Base-by-base conservation (phyloP, 1,140 invertebrate species). In the Cydia strobilella region DNA sequence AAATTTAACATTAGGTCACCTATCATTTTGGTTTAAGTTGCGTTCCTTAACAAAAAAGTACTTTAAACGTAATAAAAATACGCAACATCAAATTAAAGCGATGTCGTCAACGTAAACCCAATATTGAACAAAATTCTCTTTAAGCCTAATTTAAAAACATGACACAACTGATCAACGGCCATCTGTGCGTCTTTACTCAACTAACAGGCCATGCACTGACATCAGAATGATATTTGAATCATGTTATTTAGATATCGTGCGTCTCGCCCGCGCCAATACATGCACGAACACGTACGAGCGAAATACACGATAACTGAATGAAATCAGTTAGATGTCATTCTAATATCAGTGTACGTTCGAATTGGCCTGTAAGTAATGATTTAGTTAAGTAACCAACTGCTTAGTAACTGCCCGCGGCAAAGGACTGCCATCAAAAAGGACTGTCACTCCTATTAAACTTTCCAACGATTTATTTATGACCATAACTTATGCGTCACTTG, bases 401-500 rank as follows among this genome's bases (percentile, higher is more conserved):
- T 54, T 54, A 54, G 51, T 54, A 18, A 54, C 51, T 51, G n/a
- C 51, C 51, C 51, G 51, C 51, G 51, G 51, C 51, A 18, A 54
- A 54, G 51, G 51, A 54, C 51, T 7, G 15, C n/a, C 51, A 54
- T 54, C 51, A 54, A 48, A 54, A 54, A 54, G 54, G 48, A 51
- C 15, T 51, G 54, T 59, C 54, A 59, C 54, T 10, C 20, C 18
- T 54, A 54, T 18, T 18, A 12, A 59, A 59, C 54, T 59, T 59
- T 59, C 54, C 20, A 23, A 59, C 20, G 54, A 59, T 59, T 23
- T 59, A 59, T 59, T 23, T 59, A 59, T 23, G 15, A 20, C 20
- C 20, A 59, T 59, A 59, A 59, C 54, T 59, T 59, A 23, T 59
- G 20, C 20, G 62, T 39, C 65, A 69, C 31, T 65, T 59, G 54